Evolutionary conservation across 1,140 invertebrate species (phyloP), one percentile per base, ranked within the genome.

Genomic region (Drosophila tsacasi): DNA sequence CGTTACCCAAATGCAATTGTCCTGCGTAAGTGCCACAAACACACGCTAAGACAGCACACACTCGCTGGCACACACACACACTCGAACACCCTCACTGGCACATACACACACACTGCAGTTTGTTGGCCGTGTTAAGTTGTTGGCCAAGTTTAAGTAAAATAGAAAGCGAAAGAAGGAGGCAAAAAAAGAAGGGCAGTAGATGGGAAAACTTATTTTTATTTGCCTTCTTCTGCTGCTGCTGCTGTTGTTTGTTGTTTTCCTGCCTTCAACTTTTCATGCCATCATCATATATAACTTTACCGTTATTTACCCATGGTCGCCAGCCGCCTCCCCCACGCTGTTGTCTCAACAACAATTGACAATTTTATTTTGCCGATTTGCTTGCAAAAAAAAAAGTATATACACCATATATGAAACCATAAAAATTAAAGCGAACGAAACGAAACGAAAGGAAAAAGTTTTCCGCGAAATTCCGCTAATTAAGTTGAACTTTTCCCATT

Each of bases 401-500:
- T n/a, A n/a, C n/a, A n/a, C n/a, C n/a, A n/a, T n/a, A n/a, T n/a
- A n/a, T n/a, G n/a, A n/a, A 63, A 61, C 35, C 21, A 73, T 54
- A 44, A 46, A 47, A 58, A 37, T 73, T 59, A 42, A 62, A 47
- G 32, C 19, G 9, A 49, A 59, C 19, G 35, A 37, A 49, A 44
- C 44, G 40, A 6, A 37, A 39, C 13, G 9, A 35, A 35, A 50
- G 37, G 39, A 13, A 13, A 68, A 65, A 74, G 17, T 79, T 65
- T 73, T 35, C 39, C 12, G 23, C 30, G 42, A 46, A 73, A 68
- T 59, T n/a, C n/a, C 81, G 67, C 73, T 81, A 84, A 84, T 85
- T 84, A 84, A 65, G 77, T 73, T 80, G 12, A 84, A 84, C 82
- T 84, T 84, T 84, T 85, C 82, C 78, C 77, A 83, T 83, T 83